Conservation (phyloP, 2,888 invertebrate species). For the Halictus quadricinctus region DNA sequence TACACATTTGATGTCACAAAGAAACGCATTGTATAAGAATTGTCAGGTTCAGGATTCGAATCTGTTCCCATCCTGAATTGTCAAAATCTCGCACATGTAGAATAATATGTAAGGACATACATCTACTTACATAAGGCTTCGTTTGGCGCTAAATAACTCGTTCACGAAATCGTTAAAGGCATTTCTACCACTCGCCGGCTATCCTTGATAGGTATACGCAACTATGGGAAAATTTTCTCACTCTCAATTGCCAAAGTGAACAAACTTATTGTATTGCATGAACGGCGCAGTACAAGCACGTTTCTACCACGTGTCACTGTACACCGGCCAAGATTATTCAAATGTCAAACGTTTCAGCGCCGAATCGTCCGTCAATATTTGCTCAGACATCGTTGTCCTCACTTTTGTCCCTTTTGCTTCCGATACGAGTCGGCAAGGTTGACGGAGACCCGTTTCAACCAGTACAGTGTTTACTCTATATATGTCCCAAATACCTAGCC, state of each 20-base stretch:
- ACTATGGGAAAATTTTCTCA: conserved; percentile 19
- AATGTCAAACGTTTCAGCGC: conserved; percentile 39
- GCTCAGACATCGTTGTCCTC: background rate
- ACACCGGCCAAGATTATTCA: conserved; percentile 37
- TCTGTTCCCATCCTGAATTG: too few relatives aligned
- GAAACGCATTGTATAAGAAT: background rate
- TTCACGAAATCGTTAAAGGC: background rate
- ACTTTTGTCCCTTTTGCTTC: background rate
- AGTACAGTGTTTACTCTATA: too few relatives aligned
- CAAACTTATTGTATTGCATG: conserved; percentile 8
- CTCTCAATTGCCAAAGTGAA: conserved; percentile 30
- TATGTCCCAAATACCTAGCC: too few relatives aligned
- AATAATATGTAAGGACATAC: background rate
- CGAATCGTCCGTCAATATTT: conserved; percentile 43
- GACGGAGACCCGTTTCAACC: background rate
- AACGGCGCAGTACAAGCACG: conserved; percentile 44
- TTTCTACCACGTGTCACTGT: conserved; percentile 40
- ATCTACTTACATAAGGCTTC: background rate
- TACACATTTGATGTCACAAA: background rate
- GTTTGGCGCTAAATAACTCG: background rate
- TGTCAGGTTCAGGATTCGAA: background rate
- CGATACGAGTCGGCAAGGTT: background rate
- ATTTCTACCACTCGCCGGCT: conserved; percentile 21
- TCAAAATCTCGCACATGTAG: background rate
- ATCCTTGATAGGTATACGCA: conserved; percentile 48